Conservation (phyloP, 2,113 vertebrate species). For the Pedionomus torquatus region DNA sequence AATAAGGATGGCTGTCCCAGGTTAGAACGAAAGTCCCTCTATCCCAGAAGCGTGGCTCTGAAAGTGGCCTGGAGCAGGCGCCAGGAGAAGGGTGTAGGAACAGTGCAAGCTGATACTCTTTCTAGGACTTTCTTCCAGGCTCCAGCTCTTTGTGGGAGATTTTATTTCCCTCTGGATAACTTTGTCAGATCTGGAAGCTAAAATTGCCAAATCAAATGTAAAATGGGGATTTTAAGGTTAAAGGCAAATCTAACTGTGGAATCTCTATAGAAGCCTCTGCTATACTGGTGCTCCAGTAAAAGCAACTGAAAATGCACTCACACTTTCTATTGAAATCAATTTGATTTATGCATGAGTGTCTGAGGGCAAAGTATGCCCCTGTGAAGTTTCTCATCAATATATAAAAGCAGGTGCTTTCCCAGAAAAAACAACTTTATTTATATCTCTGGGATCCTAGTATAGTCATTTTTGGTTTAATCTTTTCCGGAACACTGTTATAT, state of each 20-base stretch:
- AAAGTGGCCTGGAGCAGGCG: neutral
- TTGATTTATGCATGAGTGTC: neutral
- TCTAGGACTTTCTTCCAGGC: neutral
- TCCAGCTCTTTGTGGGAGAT: neutral
- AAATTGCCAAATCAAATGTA: neutral
- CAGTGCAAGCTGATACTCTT: neutral
- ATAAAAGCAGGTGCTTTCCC: neutral
- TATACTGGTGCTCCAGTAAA: neutral
- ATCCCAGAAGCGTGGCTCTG: neutral
- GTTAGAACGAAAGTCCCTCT: neutral
- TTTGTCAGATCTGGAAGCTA: neutral
- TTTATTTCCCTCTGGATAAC: neutral
- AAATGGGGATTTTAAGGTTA: constrained; percentile 12
- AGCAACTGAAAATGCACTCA: neutral
- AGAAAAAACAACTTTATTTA: constrained; percentile 17
- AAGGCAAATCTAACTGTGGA: neutral
- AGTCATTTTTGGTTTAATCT: neutral
- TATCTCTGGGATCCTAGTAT: neutral
- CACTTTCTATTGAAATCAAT: neutral
- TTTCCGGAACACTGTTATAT: neutral
- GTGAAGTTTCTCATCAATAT: neutral
- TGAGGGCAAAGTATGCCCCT: neutral
- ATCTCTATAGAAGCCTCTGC: neutral
- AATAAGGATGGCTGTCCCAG: neutral
- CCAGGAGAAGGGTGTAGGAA: neutral